phyloP scores from a whole-genome alignment of 2,113 vertebrate species.

The Sterna hirundo region DNA sequence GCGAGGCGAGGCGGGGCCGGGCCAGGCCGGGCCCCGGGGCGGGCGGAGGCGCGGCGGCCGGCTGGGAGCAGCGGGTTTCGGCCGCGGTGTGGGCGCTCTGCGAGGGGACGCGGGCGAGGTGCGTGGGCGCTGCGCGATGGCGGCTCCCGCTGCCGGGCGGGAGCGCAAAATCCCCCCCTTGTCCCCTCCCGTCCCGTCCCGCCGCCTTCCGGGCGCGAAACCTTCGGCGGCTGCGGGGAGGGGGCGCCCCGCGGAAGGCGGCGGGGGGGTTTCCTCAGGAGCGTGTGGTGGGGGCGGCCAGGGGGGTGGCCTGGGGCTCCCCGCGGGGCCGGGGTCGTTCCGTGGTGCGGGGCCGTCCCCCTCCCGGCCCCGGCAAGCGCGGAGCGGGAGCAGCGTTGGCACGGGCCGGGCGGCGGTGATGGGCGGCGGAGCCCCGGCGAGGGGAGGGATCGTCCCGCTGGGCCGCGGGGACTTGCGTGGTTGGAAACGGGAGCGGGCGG shows the following conservation, averaged over 20 bases:
- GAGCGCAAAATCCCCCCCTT: neutral
- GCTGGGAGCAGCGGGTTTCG: neutral
- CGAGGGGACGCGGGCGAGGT: neutral
- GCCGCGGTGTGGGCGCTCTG: accelerated
- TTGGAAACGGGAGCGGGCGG: accelerated
- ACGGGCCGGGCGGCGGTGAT: too few species aligned
- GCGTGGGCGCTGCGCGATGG: neutral
- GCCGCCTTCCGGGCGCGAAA: neutral
- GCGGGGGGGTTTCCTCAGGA: neutral
- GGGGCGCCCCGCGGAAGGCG: neutral
- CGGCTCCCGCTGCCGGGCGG: neutral
- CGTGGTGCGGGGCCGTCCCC: neutral
- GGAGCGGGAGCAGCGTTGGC: too few species aligned
- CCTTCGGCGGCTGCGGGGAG: neutral
- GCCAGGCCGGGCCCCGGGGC: neutral
- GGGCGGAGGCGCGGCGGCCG: neutral
- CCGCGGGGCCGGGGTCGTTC: too few species aligned
- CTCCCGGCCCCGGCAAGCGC: too few species aligned
- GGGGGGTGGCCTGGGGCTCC: neutral
- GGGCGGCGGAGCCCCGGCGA: neutral
- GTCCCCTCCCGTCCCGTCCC: neutral
- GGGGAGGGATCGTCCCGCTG: neutral
- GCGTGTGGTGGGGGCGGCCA: neutral
- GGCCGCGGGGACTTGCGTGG: neutral
- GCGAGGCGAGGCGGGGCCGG: neutral